Percentiles rank a stretch among this genome's conserved stretches.
phyloP scores from a whole-genome alignment of 2,797 vertebrate species.

The Florisuga fusca region DNA sequence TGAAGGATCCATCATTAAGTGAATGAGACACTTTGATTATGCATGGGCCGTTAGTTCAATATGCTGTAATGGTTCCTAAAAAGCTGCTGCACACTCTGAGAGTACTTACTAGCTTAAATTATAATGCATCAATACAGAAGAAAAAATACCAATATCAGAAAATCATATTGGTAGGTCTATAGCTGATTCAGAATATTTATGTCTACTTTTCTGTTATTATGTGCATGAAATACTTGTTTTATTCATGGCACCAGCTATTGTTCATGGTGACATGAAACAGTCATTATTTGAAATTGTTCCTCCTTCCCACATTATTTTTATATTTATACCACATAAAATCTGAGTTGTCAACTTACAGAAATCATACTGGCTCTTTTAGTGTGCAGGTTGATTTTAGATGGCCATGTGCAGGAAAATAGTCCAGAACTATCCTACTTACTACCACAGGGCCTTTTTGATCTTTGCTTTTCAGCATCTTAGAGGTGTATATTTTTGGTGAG shows the following conservation, averaged over 20 bases:
- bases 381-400: not conserved
- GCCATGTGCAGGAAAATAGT: not conserved
- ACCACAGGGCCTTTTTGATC: not conserved
- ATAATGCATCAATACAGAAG: slow-evolving; percentile 33
- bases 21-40: slow-evolving; percentile 54
- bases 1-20: slow-evolving; percentile 45
- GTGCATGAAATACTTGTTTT: slow-evolving; percentile 4
- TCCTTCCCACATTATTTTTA: not conserved
- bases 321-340: not conserved
- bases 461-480: not conserved
- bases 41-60: slow-evolving; percentile 52
- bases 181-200: not conserved
- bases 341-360: not conserved
- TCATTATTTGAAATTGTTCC: not conserved
- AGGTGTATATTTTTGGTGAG: not conserved
- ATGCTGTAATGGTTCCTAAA: slow-evolving; percentile 42
- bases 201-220: not conserved
- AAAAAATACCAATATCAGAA: slow-evolving; percentile 25
- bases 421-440: not conserved
- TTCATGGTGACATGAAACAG: not conserved
- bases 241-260: not conserved
- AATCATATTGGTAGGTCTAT: slow-evolving; percentile 4
- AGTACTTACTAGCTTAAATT: slow-evolving; percentile 1
- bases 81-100: slow-evolving; percentile 20
- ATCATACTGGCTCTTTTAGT: not conserved